Evolutionary conservation across 2,797 vertebrate genomes (phyloP).

Genomic region (Taenioides sp.): DNA sequence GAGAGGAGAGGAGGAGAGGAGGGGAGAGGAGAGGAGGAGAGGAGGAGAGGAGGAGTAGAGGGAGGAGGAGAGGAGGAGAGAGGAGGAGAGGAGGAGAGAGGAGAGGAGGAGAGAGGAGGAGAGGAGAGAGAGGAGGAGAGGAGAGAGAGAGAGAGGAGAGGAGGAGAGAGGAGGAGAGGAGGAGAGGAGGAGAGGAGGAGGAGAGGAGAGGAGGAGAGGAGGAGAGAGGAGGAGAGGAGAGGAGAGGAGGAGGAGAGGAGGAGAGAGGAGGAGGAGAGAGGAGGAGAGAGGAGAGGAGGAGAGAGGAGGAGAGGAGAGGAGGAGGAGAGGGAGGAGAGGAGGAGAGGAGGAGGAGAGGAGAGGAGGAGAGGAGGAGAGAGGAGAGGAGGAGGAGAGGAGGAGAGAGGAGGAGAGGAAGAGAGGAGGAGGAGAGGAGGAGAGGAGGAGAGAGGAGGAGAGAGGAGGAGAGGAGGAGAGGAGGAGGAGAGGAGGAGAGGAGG

Average conservation of each 20-base stretch:
- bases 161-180: no score
- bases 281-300: neutral
- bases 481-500: neutral
- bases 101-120: neutral
- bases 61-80: neutral
- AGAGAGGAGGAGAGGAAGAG: no score
- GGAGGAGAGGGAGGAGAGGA: neutral
- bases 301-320: neutral
- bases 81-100: neutral
- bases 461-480: neutral
- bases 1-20: neutral
- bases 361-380: neutral
- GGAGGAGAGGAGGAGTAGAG: no score
- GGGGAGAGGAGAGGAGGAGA: neutral
- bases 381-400: neutral
- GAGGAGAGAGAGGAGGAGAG: no score
- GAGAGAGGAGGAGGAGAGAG: no score
- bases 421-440: neutral
- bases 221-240: neutral
- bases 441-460: neutral
- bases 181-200: neutral
- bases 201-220: neutral
- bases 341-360: no score
- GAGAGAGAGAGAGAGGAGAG: neutral
- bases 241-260: neutral